Conservation (phyloP, 1,140 invertebrate species). For the Arion vulgaris region DNA sequence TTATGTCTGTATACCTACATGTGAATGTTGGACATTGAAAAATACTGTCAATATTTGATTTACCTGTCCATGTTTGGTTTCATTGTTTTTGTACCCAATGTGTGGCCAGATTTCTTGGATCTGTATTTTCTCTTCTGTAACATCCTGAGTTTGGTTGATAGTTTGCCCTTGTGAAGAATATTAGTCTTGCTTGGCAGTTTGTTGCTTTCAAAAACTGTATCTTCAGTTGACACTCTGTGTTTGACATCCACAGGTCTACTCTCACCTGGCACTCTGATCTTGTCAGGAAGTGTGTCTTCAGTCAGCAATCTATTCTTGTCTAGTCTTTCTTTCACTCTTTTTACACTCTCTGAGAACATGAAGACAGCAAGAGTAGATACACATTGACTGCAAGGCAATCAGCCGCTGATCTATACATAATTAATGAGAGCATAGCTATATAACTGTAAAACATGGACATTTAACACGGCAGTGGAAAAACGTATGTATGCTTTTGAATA, state of each 20-base stretch:
- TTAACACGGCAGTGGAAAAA: too few species aligned
- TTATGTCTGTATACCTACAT: too few species aligned
- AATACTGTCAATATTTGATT: too few species aligned
- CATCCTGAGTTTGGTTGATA: too few species aligned
- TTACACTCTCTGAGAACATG: not conserved
- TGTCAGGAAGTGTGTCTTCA: not conserved
- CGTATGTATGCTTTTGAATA: too few species aligned
- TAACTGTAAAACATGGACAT: too few species aligned
- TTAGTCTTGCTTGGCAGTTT: not conserved
- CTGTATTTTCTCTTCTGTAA: not conserved
- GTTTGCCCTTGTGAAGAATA: not conserved
- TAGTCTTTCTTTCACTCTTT: not conserved
- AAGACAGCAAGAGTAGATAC: not conserved
- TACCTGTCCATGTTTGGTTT: not conserved
- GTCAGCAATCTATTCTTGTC: not conserved
- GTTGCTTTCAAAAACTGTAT: not conserved
- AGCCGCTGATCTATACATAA: too few species aligned
- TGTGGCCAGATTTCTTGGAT: not conserved
- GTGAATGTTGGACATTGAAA: too few species aligned
- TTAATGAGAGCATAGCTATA: too few species aligned
- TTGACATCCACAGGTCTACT: not conserved
- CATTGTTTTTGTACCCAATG: not conserved
- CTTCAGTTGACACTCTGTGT: not conserved
- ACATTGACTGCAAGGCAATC: not conserved
- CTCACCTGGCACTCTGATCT: not conserved